phyloP scores from a whole-genome alignment of 2,113 vertebrate genomes.

The Deroptyus accipitrinus region DNA sequence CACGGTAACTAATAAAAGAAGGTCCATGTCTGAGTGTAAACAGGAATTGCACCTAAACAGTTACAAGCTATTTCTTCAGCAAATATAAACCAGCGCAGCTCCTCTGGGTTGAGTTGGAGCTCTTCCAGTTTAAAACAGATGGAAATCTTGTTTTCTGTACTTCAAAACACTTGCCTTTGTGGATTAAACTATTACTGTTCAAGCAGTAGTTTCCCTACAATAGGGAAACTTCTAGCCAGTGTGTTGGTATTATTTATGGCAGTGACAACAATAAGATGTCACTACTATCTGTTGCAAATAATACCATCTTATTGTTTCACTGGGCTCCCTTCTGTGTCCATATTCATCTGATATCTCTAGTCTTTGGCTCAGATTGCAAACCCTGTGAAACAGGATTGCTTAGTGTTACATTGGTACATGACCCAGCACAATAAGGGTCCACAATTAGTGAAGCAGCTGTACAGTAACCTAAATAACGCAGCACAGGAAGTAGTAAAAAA shows the following conservation, averaged over 20 bases:
- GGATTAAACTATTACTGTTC: background rate
- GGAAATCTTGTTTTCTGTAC: background rate
- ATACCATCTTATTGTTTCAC: background rate
- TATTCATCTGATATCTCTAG: background rate
- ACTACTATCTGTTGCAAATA: background rate
- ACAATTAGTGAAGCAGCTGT: background rate
- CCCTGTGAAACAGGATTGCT: background rate
- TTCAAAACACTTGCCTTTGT: background rate
- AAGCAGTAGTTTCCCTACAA: background rate
- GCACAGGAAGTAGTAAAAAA: background rate
- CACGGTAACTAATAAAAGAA: constrained; percentile 43
- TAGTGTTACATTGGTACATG: background rate
- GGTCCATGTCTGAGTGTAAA: background rate
- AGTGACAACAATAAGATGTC: too few species aligned
- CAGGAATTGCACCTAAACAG: background rate
- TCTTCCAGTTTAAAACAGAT: background rate
- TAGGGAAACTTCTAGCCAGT: background rate
- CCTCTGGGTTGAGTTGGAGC: background rate
- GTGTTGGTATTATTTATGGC: too few species aligned
- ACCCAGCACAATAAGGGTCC: background rate
- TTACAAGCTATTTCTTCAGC: background rate
- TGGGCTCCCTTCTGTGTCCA: background rate
- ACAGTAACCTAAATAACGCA: background rate
- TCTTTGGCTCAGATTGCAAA: background rate
- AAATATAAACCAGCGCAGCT: background rate